Percentiles rank a stretch among this genome's conserved stretches.
Conservation (phyloP, 2,888 invertebrate genomes). For the Eueremaeus valkanovi region DNA sequence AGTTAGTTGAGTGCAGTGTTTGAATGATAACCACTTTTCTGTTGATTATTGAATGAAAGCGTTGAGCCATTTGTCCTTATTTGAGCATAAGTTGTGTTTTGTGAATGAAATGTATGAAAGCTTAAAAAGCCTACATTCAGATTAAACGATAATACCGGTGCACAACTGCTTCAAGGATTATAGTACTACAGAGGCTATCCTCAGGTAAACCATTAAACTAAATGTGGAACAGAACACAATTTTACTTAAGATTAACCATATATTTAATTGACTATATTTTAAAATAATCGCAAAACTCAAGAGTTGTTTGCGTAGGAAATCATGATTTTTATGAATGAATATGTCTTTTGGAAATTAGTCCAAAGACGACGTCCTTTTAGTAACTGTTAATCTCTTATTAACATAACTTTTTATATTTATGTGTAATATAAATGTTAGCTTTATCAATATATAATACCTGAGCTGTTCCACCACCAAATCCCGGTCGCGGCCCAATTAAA, state of each 20-base stretch:
- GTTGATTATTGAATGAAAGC: not conserved
- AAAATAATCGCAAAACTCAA: not conserved
- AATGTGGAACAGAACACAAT: slow-evolving; percentile 5
- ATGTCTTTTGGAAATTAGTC: slow-evolving; percentile 25
- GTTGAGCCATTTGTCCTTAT: slow-evolving; percentile 27
- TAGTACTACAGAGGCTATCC: slow-evolving; percentile 18
- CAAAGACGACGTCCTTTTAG: slow-evolving; percentile 20
- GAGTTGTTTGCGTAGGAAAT: slow-evolving; percentile 10
- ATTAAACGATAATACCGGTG: slow-evolving; percentile 11
- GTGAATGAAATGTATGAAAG: slow-evolving; percentile 21
- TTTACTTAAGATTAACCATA: not conserved
- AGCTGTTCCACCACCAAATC: not conserved
- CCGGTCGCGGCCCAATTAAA: slow-evolving; percentile 20
- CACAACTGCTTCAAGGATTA: slow-evolving; percentile 32
- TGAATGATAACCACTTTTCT: slow-evolving; percentile 20
- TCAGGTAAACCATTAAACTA: slow-evolving; percentile 24
- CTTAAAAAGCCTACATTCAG: not conserved
- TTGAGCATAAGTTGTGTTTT: slow-evolving; percentile 24
- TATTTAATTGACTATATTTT: too few relatives aligned
- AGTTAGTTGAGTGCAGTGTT: not conserved
- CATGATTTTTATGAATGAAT: slow-evolving; percentile 24
- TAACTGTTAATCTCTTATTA: not conserved
- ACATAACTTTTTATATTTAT: slow-evolving; percentile 11
- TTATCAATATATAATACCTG: not conserved
- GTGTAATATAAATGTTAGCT: not conserved